Base-by-base conservation (phyloP, 1,140 invertebrate genomes). In the Arctopsyche grandis region DNA sequence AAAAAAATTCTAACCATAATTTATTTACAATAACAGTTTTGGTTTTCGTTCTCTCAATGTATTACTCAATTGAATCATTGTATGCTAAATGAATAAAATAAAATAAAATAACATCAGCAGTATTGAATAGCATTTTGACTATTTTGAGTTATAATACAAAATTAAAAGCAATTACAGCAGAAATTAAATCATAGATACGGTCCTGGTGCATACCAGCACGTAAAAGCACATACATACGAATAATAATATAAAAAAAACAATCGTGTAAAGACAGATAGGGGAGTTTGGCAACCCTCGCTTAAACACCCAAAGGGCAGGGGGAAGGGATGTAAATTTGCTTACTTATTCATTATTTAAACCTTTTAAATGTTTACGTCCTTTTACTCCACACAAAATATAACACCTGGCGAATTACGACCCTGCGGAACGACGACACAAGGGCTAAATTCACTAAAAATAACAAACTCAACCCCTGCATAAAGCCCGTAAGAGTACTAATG, bases 271-370 rank as follows among this genome's bases (percentile, higher is more conserved):
- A 77, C 69, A 77, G 52, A 77, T 80, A 77, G 79, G 79, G 79
- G 75, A 70, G 74, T 80, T 77, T 75, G 78, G 70, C 78, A 79
- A 79, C 60, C 77, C 69, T 63, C 66, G 44, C 69, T 70, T 75
- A 78, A 58, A 73, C 79, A 66, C 71, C 56, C 75, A 77, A 69
- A 75, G 76, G 48, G 52, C 26, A 63, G 52, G 58, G 79, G 75
- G 81, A 38, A 38, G 29, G 3, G 81, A 69, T 80, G 78, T 76
- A 82, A 82, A 82, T 82, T 82, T 82, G 81, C 81, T 82, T 82
- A 79, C 81, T 82, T 82, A 82, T 82, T 82, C 81, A 82, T 82
- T 82, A 82, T 82, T 82, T 82, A 82, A 82, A 82, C 81, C 81
- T 82, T 82, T 82, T 82, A 82, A 82, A 82, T 82, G 81, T 82